Base-by-base conservation (phyloP, 1,140 invertebrate species). In the Cyrtorhinus lividipennis region DNA sequence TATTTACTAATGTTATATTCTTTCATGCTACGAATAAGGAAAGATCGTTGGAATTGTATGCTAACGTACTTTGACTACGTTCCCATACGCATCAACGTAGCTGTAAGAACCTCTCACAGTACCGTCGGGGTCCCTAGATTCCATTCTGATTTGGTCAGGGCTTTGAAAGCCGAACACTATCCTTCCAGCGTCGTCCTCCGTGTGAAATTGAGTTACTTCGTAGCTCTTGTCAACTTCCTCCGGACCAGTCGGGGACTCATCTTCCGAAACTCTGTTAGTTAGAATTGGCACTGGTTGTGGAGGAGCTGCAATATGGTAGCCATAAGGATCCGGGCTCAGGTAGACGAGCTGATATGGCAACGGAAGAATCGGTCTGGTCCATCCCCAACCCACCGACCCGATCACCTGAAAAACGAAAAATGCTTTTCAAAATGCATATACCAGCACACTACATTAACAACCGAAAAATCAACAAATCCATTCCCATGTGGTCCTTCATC, bases 61-160 rank as follows among this genome's bases (percentile, higher is more conserved):
- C n/a, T 15, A 5, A 64, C 63, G 61, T 65, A 75, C 71, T 67
- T 71, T 69, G 26, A 75, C 69, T 1, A 67, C 60, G 53, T 71
- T 67, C 0, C 73, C 74, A 20, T 67, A 63, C 0, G 73, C 70
- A 63, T 74, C 70, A 13, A 68, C 63, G 66, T 76, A 76, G 48
- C 69, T 70, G 63, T 75, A 76, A 24, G 71, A 69, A 18, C 74
- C 74, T 58, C 67, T 48, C 1, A 74, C 72, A 18, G 66, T 66
- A n/a, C 73, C 73, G 62, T 75, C 74, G 24, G 56, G 48, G 27
- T 67, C 61, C 1, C 72, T 59, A 12, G 69, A 61, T 59, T 73
- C 72, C 44, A 72, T 67, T 25, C 70, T 66, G 3, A 67, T 63
- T 63, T 73, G 68, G 44, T 67, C 61, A 2, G 66, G 66, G 1